phyloP scores from a whole-genome alignment of 2,797 vertebrate species.

The Sternotherus odoratus region DNA sequence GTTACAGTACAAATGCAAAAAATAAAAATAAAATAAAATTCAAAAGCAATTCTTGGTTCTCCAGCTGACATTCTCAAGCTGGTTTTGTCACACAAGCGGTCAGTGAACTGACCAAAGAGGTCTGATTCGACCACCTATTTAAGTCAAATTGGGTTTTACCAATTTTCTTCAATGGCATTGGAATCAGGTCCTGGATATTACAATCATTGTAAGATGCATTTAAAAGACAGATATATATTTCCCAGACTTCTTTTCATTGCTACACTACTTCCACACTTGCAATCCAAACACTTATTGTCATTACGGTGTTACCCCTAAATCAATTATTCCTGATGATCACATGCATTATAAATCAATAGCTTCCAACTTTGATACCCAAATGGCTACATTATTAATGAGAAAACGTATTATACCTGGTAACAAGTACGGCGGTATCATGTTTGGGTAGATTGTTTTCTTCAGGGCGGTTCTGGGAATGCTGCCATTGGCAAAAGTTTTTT shows the following conservation, averaged over 20 bases:
- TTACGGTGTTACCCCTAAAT: background rate
- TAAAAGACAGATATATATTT: background rate
- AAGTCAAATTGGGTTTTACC: background rate
- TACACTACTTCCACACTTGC: background rate
- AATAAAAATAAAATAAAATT: background rate
- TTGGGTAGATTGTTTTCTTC: conserved; percentile 92
- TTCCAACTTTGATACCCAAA: background rate
- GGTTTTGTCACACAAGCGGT: background rate
- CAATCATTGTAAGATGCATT: background rate
- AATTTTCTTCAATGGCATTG: background rate
- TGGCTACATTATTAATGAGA: background rate
- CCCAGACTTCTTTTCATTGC: background rate
- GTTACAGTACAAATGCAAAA: conserved; percentile 42
- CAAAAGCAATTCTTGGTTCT: conserved; percentile 18
- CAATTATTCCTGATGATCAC: background rate
- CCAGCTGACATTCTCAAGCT: background rate
- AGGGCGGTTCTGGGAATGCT: conserved; percentile 91
- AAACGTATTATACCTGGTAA: conserved; percentile 88
- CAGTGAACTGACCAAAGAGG: background rate
- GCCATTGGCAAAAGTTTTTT: conserved; percentile 99
- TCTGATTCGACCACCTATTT: background rate
- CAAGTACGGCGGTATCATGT: conserved; percentile 95
- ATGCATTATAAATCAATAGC: background rate
- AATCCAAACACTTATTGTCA: background rate
- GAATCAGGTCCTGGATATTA: background rate